These are phyloP conservation scores for Pseudanteris insignis DNA, from an alignment of 2,888 invertebrate species.

Conservation along the genomic window DNA sequence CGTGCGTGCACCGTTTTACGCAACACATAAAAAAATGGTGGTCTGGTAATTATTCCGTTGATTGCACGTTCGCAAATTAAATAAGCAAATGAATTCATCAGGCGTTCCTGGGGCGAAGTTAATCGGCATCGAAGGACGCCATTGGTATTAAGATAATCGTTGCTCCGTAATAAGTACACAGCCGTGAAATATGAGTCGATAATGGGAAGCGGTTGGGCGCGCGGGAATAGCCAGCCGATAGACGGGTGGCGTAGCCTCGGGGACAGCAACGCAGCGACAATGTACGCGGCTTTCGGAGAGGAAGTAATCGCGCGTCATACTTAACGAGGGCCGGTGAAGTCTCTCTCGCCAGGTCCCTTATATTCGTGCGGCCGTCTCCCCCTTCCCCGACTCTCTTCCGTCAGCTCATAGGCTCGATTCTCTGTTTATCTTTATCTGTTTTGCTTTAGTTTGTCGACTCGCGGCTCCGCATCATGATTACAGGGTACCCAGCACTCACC, in stretches of 20 bases:
- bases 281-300: constrained; percentile 49
- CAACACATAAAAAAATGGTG: too few relatives aligned
- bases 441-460: constrained; percentile 67
- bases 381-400: constrained; percentile 50
- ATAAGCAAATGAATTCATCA: too few relatives aligned
- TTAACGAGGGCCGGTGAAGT: constrained; percentile 60
- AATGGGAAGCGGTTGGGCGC: constrained; percentile 7
- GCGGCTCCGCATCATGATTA: constrained; percentile 66
- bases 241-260: constrained; percentile 25
- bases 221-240: constrained; percentile 21
- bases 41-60: too few relatives aligned
- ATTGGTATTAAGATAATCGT: constrained; percentile 3
- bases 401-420: constrained; percentile 63
- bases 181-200: constrained; percentile 15
- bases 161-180: too few relatives aligned
- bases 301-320: constrained; percentile 65
- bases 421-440: constrained; percentile 67
- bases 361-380: constrained; percentile 49
- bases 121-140: too few relatives aligned
- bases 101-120: too few relatives aligned
- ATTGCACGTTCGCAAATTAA: too few relatives aligned
- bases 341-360: constrained; percentile 38
- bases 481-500: constrained; percentile 66
- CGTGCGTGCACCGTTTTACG: too few relatives aligned
- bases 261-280: constrained; percentile 6